Base-by-base conservation (phyloP, 2,888 invertebrate genomes). In the Andrena minutula region DNA sequence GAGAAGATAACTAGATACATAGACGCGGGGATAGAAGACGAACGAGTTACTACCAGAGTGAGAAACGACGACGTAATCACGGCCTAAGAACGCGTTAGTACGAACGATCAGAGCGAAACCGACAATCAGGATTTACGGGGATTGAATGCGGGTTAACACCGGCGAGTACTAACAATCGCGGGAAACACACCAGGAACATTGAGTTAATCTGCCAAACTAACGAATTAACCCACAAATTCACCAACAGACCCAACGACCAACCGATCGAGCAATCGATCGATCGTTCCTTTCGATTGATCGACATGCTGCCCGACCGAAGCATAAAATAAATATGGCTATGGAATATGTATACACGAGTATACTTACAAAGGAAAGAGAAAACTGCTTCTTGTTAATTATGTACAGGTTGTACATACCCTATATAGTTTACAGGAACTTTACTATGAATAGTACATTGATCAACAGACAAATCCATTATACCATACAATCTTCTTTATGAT, bases 1-100 rank as follows among this genome's bases (percentile, higher is more conserved):
- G 56, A 76, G 64, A 47, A 84, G 75, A 84, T 74, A 84, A 58
- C 35, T 78, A 79, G 71, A 75, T 83, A 81, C 64, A 79, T 81
- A 81, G 69, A 74, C 70, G 35, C 63, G 61, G 64, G 63, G 66
- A 53, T 53, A 71, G 61, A 68, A 53, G 75, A 72, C 23, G 58
- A 83, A 66, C 72, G 30, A 75, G 32, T 32, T 83, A 76, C 60
- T 49, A 72, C 66, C 58, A 68, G 79, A 60, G 49, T 23, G 53
- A 63, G 66, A 71, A 64, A 53, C 65, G 53, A 60, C 51, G 49
- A 47, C 35, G 35, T 16, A 75, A 63, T 51, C 35, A n/a, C 51
- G 20, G 7, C 32, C 8, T 56, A 51, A 23, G 5, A 8, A 28
- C 23, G 35, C 23, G 47, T 16, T 8, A 26, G 20, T n/a, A n/a